These are phyloP conservation scores for Ischnura elegans DNA, from an alignment of 2,888 invertebrate genomes.

Conservation along the genomic window DNA sequence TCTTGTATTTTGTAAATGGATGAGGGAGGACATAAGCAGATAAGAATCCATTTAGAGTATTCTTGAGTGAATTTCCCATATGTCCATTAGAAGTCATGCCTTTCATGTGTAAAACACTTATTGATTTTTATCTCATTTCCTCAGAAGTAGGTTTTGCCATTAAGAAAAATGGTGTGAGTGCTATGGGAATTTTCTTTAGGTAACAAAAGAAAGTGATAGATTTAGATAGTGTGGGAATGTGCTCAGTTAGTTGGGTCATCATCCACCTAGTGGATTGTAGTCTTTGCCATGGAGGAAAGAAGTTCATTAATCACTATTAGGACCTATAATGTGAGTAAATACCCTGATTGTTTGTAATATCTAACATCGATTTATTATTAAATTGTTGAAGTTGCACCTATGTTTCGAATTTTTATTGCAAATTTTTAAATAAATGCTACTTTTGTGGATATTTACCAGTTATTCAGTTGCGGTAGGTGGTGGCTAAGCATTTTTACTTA, in stretches of 20 bases:
- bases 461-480: too few species aligned
- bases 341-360: too few species aligned
- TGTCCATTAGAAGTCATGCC: neutral
- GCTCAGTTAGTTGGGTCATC: neutral
- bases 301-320: slow-evolving; percentile 3
- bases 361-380: neutral
- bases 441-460: too few species aligned
- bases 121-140: slow-evolving; percentile 38
- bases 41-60: slow-evolving; percentile 42
- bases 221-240: neutral
- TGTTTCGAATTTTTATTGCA: too few species aligned
- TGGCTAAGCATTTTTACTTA: too few species aligned
- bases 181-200: neutral
- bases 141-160: slow-evolving; percentile 1
- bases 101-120: slow-evolving; percentile 44
- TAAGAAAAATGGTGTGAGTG: neutral
- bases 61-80: neutral
- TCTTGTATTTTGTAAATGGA: slow-evolving; percentile 43
- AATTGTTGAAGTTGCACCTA: neutral
- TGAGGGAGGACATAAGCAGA: neutral
- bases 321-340: slow-evolving; percentile 46
- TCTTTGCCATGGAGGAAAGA: slow-evolving; percentile 27
- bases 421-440: too few species aligned
- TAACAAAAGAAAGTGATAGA: slow-evolving; percentile 7
- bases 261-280: slow-evolving; percentile 8